Percentiles rank a stretch among this genome's conserved stretches.
Conservation (phyloP, 2,797 vertebrate genomes). For the Sorex maritimensis region DNA sequence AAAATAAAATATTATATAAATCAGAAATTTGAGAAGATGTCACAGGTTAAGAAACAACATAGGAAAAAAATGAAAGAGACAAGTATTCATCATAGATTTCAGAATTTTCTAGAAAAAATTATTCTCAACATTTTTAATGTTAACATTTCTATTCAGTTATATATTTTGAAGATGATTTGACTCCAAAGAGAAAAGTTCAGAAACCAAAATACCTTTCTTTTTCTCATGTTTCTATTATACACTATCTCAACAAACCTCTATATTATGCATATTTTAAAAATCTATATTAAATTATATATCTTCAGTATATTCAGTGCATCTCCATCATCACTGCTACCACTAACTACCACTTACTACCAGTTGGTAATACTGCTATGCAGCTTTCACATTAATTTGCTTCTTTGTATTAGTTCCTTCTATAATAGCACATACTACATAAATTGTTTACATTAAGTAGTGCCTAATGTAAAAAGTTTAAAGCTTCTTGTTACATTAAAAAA, state of each 20-base stretch:
- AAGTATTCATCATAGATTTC: neutral
- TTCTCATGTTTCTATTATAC: neutral
- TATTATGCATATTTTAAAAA: too few species aligned
- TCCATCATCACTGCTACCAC: neutral
- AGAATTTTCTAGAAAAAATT: neutral
- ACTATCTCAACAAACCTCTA: too few species aligned
- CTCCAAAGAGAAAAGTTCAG: neutral
- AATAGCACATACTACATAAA: neutral
- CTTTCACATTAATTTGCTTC: neutral
- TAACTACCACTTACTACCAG: neutral
- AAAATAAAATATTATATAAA: neutral
- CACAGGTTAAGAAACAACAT: conserved; percentile 2
- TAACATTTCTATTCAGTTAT: neutral
- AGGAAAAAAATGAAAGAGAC: neutral
- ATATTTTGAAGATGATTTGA: conserved; percentile 27
- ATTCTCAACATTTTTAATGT: neutral
- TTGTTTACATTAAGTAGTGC: neutral
- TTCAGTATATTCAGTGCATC: neutral
- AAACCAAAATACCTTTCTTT: conserved; percentile 24
- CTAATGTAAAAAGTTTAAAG: neutral
- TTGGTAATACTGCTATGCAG: neutral
- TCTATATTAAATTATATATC: neutral
- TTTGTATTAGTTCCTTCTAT: neutral
- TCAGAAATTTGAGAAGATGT: neutral
- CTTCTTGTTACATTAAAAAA: neutral